Base-by-base conservation (phyloP, 2,888 invertebrate genomes). In the Cerastis leucographa region DNA sequence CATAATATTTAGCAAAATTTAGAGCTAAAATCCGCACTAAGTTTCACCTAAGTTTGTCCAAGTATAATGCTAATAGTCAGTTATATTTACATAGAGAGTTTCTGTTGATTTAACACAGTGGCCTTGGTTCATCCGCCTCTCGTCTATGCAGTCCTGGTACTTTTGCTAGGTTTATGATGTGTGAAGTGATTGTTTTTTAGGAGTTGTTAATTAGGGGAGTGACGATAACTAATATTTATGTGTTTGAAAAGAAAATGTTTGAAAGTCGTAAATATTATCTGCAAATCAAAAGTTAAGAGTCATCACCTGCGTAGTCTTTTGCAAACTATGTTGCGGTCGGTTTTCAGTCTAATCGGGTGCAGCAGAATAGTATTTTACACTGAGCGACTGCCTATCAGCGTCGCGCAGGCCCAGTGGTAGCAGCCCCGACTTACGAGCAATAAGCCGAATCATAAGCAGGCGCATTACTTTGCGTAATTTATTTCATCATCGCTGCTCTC, bases 61-160 rank as follows among this genome's bases (percentile, higher is more conserved):
- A 71, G 46, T 25, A 19, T 46, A 11, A 51, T 61, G 86, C 42
- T 80, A 85, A 79, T 61, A n/a, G 61, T 14, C 5, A 17, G n/a
- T 40, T 2, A 25, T 29, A 74, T 85, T 85, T 72, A 67, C 67
- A 51, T 77, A 80, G 42, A 82, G 66, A 83, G 56, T 69, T 80
- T 72, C 49, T 76, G 76, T 84, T 76, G 65, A 49, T 54, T 51
- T 72, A 76, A 67, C 80, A 74, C 2, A 70, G 59, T 76, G 29
- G 49, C 42, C 56, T 70, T 61, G 19, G 76, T 54, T 25, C 14
- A 64, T 49, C 17, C 35, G 5, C 14, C 35, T 73, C 0, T 12
- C 11, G 14, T 59, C 22, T 68, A 29, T 76, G 75, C 0, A 35
- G 11, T 46, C 68, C 71, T 76, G 19, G 80, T 80, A 80, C 40